Evolutionary conservation across 2,888 invertebrate species (phyloP).

Genomic region (Protophormia terraenovae): DNA sequence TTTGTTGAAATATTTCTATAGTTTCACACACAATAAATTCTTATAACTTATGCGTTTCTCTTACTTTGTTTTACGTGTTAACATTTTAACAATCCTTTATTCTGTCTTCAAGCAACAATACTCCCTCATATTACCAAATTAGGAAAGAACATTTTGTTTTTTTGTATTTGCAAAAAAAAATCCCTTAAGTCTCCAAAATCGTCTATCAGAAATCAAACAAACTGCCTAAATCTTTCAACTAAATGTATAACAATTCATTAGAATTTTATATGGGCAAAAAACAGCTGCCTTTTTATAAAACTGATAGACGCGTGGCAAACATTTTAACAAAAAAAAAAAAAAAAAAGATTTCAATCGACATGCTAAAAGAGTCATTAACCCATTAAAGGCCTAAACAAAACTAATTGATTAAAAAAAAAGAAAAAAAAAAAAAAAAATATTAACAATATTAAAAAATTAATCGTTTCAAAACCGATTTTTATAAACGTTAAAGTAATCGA

Average conservation of each 20-base stretch:
- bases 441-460: too few relatives aligned
- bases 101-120: neutral
- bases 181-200: neutral
- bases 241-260: neutral
- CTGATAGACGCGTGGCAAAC: slow-evolving; percentile 52
- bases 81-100: too few relatives aligned
- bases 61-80: too few relatives aligned
- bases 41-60: too few relatives aligned
- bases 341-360: slow-evolving; percentile 11
- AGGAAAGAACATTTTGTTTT: neutral
- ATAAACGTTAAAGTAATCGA: too few relatives aligned
- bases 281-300: slow-evolving; percentile 39
- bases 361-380: neutral
- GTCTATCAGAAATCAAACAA: neutral
- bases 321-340: too few relatives aligned
- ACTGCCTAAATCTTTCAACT: neutral
- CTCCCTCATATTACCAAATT: neutral
- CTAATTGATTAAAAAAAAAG: too few relatives aligned
- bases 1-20: too few relatives aligned
- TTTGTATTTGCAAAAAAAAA: neutral
- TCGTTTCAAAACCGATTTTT: too few relatives aligned
- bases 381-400: neutral
- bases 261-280: neutral
- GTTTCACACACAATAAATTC: too few relatives aligned
- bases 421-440: too few relatives aligned